These are phyloP conservation scores for Hirtodrosophila cameraria DNA, from an alignment of 2,888 invertebrate species.

Conservation along the genomic window DNA sequence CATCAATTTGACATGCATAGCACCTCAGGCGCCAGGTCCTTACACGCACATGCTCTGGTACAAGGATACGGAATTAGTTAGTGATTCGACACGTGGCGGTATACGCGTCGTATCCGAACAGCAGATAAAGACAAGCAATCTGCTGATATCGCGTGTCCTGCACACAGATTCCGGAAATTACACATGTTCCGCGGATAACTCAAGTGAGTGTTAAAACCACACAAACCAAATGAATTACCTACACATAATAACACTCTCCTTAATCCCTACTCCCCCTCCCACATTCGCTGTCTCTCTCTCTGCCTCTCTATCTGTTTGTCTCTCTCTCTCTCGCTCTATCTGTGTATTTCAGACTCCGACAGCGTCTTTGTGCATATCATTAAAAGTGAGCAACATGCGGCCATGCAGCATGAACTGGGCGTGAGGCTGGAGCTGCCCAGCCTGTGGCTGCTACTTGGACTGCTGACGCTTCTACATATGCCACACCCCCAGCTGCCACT, in stretches of 20 bases:
- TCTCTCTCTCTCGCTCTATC: conserved; percentile 49
- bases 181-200: conserved; percentile 94
- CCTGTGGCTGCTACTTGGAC: conserved; percentile 68
- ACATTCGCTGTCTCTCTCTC: too few species aligned
- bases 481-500: conserved; percentile 23
- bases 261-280: background rate
- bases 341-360: conserved; percentile 88
- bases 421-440: conserved; percentile 77
- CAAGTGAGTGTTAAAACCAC: conserved; percentile 84
- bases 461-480: conserved; percentile 60
- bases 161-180: conserved; percentile 90
- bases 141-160: conserved; percentile 90
- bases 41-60: conserved; percentile 93
- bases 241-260: conserved; percentile 48
- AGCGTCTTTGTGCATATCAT: conserved; percentile 93
- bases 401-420: conserved; percentile 86
- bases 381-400: conserved; percentile 89
- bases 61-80: conserved; percentile 92
- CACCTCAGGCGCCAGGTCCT: conserved; percentile 88
- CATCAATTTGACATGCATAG: conserved; percentile 95
- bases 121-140: conserved; percentile 92
- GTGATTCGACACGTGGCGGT: conserved; percentile 93
- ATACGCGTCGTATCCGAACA: conserved; percentile 95
- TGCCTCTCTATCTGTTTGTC: too few species aligned
- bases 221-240: conserved; percentile 1